These are phyloP conservation scores for Hirtodrosophila histrioides DNA, from an alignment of 2,888 invertebrate species.

Conservation along the genomic window DNA sequence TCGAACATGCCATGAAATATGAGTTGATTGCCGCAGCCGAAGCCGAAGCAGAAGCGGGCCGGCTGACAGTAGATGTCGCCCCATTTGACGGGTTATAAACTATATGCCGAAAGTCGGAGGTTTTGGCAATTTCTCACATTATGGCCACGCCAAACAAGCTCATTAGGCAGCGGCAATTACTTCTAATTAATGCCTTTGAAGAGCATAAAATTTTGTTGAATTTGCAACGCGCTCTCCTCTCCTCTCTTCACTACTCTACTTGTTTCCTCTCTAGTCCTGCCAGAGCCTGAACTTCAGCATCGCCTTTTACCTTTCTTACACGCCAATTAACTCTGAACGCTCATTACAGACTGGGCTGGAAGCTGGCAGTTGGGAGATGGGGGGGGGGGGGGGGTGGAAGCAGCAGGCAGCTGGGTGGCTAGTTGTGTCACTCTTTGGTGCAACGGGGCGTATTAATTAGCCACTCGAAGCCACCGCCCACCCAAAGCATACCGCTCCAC, in stretches of 20 bases:
- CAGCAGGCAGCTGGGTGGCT: conserved; percentile 35
- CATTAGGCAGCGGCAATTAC: conserved; percentile 70
- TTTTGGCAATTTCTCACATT: conserved; percentile 12
- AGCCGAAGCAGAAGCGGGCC: too few species aligned
- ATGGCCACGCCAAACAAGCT: conserved; percentile 51
- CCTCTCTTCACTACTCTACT: too few species aligned
- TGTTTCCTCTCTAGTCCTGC: neutral
- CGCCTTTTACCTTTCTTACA: conserved; percentile 67
- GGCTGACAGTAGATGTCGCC: conserved; percentile 28
- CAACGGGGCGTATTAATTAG: conserved; percentile 79
- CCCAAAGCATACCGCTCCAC: conserved; percentile 7
- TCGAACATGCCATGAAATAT: conserved; percentile 76
- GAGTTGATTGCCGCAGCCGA: conserved; percentile 74
- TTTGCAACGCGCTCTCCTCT: conserved; percentile 34
- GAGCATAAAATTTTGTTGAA: conserved; percentile 69
- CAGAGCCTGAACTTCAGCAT: conserved; percentile 9
- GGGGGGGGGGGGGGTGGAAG: neutral
- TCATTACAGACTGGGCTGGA: conserved; percentile 67
- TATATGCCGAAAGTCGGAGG: conserved; percentile 22
- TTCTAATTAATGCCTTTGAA: conserved; percentile 74
- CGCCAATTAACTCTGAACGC: conserved; percentile 79
- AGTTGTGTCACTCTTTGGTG: conserved; percentile 68
- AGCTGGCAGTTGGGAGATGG: conserved; percentile 18
- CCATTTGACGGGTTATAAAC: conserved; percentile 57
- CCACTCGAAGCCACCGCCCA: conserved; percentile 64